Base-by-base conservation (phyloP, 1,140 invertebrate species). In the Rhysida immarginata region DNA sequence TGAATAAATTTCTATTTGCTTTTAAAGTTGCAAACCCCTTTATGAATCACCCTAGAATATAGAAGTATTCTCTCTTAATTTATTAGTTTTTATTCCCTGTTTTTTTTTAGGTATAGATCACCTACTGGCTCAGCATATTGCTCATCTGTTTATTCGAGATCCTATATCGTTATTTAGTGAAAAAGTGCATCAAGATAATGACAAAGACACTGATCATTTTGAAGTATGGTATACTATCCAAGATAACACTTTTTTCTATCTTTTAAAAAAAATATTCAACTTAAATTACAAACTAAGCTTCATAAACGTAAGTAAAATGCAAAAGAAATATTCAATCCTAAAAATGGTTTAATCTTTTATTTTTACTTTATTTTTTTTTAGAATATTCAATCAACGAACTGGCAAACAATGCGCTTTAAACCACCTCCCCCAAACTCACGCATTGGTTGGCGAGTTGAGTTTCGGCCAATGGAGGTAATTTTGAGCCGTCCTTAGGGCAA, bases 361-460 rank as follows among this genome's bases (percentile, higher is more conserved):
- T n/a, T n/a, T n/a, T n/a, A n/a, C n/a, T n/a, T n/a, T n/a, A n/a
- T n/a, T n/a, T n/a, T n/a, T n/a, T 63, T 64, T 8, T 66, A 94
- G 87, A 99, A 98, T 68, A 96, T 99, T 63, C 96, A 99, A 71
- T 98, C 95, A 0, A 99, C 96, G 3, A 99, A 99, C 74, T 99
- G 96, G 96, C 96, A 99, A 77, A 97, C 95, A 8, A 97, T 99
- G 96, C 78, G 96, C 18, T 99, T 99, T 72, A 99, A 99, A 72
- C 92, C 94, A 45, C 96, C 96, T 55, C 89, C 91, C 21, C 84
- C 87, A 1, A 84, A 94, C 67, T 95, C 91, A 13, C 80, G 85
- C 42, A 97, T 99, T 68, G 95, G 96, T 18, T 99, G 96, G 96
- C 77, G 96, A 59, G 96, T 99, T 1, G 96, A 99, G 75, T 99